Base-by-base conservation (phyloP, 2,797 vertebrate species). In the Discoglossus pictus region DNA sequence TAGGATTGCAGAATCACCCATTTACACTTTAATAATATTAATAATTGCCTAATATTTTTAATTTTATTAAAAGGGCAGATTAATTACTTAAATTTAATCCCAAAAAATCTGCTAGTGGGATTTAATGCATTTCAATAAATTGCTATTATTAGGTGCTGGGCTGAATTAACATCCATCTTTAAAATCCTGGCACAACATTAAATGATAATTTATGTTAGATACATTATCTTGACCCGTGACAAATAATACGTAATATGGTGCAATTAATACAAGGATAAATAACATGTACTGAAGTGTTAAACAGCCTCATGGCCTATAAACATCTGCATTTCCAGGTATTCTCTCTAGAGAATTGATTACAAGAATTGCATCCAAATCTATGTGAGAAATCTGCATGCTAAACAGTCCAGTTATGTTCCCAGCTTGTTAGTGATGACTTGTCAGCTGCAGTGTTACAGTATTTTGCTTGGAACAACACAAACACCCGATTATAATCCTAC, bases 351-450 rank as follows among this genome's bases (percentile, higher is more conserved):
- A 46, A 35, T 36, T 61, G 7, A 61, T 61, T 46, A 46, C 12
- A 23, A 10, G 12, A 13, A 36, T 20, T 46, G 44, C 25, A 47
- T n/a, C 11, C 16, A 21, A 5, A n/a, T 47, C 13, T 20, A 47
- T 15, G 23, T 17, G 6, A 12, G 24, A 40, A 25, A 8, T 24
- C 27, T 8, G 4, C 27, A 31, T 34, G 43, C 9, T 27, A 43
- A 11, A 35, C 31, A 4, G 27, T 31, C 8, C 27, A 31, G 4
- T n/a, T n/a, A n/a, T n/a, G n/a, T n/a, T n/a, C n/a, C 7, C 24
- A 17, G 50, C 40, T 54, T 42, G 40, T 35, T n/a, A 55, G 13
- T 25, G 52, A 44, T 47, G 18, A 65, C 40, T 55, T n/a, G 25
- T 54, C 1, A n/a, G 18, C n/a, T 23, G 5, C 8, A 23, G 15